Evolutionary conservation across 2,797 vertebrate species (phyloP).

Genomic region (Meriones psammophilus): DNA sequence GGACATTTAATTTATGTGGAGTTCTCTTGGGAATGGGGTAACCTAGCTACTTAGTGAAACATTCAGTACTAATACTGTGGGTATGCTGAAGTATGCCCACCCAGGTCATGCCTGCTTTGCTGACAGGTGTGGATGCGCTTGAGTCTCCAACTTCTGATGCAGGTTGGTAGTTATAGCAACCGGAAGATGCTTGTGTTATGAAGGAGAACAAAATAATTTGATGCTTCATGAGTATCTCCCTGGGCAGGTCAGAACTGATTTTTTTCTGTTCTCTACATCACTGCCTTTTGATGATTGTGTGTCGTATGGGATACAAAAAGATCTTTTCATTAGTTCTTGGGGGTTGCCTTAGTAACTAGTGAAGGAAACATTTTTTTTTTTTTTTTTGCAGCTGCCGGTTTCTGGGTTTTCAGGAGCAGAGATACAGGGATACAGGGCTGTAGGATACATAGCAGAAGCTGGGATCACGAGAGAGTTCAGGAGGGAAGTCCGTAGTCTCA

Average conservation of each 20-base stretch:
- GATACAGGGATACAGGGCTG: background rate
- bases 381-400: background rate
- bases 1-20: background rate
- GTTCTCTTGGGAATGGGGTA: background rate
- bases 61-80: background rate
- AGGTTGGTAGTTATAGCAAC: background rate
- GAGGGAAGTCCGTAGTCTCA: background rate
- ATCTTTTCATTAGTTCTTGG: background rate
- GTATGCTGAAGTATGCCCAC: background rate
- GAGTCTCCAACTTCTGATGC: background rate
- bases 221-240: background rate
- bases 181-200: background rate
- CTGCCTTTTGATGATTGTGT: background rate
- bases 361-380: background rate
- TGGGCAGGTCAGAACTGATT: background rate
- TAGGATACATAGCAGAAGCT: background rate
- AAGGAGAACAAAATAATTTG: constrained; percentile 15
- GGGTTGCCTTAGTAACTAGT: background rate
- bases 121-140: background rate
- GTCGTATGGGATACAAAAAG: background rate
- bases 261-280: background rate
- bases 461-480: background rate
- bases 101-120: background rate
- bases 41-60: background rate
- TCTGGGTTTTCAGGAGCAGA: background rate